Evolutionary conservation across 2,888 invertebrate genomes (phyloP), one percentile per base, ranked within the genome.

Genomic region (Laspeyria flexula): DNA sequence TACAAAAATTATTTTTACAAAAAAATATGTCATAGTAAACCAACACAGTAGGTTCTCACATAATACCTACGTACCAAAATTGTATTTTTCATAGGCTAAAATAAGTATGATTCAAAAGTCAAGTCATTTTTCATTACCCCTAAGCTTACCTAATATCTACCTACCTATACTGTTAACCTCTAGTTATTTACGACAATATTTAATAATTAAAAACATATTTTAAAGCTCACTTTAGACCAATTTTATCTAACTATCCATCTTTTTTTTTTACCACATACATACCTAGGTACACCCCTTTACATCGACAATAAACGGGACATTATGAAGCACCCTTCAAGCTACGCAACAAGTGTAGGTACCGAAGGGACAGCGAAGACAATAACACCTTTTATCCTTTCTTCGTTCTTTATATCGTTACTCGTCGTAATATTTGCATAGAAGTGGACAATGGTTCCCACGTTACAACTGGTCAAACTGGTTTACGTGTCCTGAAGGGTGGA

Each of bases 391-490:
- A 42, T 38, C 23, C 5, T 63, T 54, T 54, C 50, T 45, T 48
- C 59, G 60, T 55, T 59, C 65, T 16, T 34, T 31, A 9, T 6
- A 15, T 27, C 27, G 58, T 33, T 33, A 33, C 21, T 50, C 34
- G 5, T 38, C 46, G 58, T 41, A 51, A 53, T 60, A 68, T 70
- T 68, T 61, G 65, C 66, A 68, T 60, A 60, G 43, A 43, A 79
- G 73, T 85, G 86, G 87, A 82, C 85, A 85, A 77, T 72, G 71
- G 77, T 90, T 90, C 88, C 85, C 90, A 89, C 83, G 82, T 49
- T 64, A 53, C 35, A 85, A 83, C 85, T 84, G 87, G 90, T 89
- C 85, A 87, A 80, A 88, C 90, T 71, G 79, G 89, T 89, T 89
- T 81, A 62, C 65, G 51, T 49, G 65, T 60, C 51, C 55, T 15